These are phyloP conservation scores for Philaethria dido DNA, from an alignment of 2,888 invertebrate genomes.

Conservation along the genomic window DNA sequence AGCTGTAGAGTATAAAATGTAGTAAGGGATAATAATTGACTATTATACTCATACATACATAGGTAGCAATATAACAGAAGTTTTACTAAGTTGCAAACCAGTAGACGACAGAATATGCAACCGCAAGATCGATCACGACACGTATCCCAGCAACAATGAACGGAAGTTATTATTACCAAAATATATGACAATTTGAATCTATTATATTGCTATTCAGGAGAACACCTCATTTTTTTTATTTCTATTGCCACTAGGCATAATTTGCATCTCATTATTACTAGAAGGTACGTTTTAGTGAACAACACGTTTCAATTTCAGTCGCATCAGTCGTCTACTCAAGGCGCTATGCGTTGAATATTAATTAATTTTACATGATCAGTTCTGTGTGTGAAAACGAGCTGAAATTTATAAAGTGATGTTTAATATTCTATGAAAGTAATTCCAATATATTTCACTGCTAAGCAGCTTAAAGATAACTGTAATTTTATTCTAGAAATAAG, in stretches of 20 bases:
- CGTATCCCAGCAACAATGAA: constrained; percentile 61
- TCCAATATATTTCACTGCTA: background rate
- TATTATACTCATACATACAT: background rate
- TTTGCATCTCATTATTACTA: constrained; percentile 75
- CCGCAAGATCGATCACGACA: constrained; percentile 49
- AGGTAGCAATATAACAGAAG: background rate
- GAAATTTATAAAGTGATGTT: background rate
- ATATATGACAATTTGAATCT: constrained; percentile 62
- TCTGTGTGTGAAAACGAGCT: constrained; percentile 23
- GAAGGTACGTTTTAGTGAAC: constrained; percentile 66
- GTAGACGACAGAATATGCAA: constrained; percentile 10
- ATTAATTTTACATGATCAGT: constrained; percentile 65
- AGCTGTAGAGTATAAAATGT: background rate
- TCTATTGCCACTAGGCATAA: constrained; percentile 64
- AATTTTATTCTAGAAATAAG: background rate
- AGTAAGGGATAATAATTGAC: background rate
- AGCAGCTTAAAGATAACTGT: background rate
- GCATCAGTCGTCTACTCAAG: constrained; percentile 60
- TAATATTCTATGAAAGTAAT: constrained; percentile 17
- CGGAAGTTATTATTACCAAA: constrained; percentile 79
- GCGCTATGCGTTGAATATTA: constrained; percentile 63
- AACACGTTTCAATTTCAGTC: constrained; percentile 75
- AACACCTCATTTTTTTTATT: constrained; percentile 69
- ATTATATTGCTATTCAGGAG: constrained; percentile 68
- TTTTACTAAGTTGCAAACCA: constrained; percentile 18